Conservation (phyloP, 2,888 invertebrate species). For the Euclidia mi region DNA sequence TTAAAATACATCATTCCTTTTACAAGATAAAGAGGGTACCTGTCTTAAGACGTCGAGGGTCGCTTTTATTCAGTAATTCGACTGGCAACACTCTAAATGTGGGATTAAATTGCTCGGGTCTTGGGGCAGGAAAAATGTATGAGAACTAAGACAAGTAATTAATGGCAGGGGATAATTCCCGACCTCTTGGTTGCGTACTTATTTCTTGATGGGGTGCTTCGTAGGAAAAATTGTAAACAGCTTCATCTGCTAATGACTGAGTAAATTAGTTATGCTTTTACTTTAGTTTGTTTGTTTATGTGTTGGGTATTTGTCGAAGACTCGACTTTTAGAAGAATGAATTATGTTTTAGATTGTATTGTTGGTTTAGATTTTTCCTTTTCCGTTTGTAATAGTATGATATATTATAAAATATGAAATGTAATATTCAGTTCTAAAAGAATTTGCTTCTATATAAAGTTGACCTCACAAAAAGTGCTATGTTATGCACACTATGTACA, state of each 20-base stretch:
- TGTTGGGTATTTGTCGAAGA: background rate
- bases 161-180: conserved; percentile 58
- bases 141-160: conserved; percentile 57
- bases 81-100: conserved; percentile 59
- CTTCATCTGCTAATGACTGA: conserved; percentile 39
- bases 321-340: no score
- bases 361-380: no score
- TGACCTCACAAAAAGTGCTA: no score
- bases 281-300: conserved; percentile 4
- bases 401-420: no score
- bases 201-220: conserved; percentile 44
- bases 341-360: no score
- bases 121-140: conserved; percentile 69
- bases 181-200: conserved; percentile 57
- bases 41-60: conserved; percentile 54
- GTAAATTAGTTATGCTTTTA: conserved; percentile 24
- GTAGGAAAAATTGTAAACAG: conserved; percentile 47
- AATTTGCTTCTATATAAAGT: no score
- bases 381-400: no score
- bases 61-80: conserved; percentile 65
- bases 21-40: conserved; percentile 56
- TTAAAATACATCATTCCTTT: conserved; percentile 45
- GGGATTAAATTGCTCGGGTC: conserved; percentile 67
- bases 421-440: no score
- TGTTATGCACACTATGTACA: no score